Conservation (phyloP, 2,888 invertebrate genomes). For the Drosophila crucigera region DNA sequence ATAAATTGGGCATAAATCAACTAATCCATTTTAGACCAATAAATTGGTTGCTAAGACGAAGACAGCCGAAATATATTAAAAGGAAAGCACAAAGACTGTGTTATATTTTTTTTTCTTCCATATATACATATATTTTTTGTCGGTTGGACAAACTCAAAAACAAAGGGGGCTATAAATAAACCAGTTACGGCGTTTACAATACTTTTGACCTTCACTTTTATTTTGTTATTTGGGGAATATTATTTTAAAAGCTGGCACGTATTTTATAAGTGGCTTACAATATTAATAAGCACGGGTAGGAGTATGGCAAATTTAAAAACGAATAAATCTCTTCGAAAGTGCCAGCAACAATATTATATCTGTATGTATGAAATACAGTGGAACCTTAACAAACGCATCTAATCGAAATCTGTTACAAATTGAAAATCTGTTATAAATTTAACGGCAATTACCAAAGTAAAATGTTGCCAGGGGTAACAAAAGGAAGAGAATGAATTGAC, state of each 20-base stretch:
- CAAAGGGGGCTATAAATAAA: slow-evolving; percentile 65
- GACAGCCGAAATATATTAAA: background rate
- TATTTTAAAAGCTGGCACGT: slow-evolving; percentile 36
- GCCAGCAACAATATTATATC: too few species aligned
- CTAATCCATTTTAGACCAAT: background rate
- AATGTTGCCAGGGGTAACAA: slow-evolving; percentile 31
- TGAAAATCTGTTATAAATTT: slow-evolving; percentile 56
- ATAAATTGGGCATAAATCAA: background rate
- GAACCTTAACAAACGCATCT: background rate
- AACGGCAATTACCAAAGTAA: slow-evolving; percentile 65
- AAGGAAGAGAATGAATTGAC: slow-evolving; percentile 45
- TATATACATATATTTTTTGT: background rate
- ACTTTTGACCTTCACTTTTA: slow-evolving; percentile 64
- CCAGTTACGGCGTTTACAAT: slow-evolving; percentile 47
- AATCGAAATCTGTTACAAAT: slow-evolving; percentile 52
- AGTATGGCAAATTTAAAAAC: slow-evolving; percentile 3
- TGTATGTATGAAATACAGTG: background rate
- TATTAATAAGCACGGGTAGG: slow-evolving; percentile 8
- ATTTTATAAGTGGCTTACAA: slow-evolving; percentile 27
- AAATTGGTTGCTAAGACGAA: background rate
- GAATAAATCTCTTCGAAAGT: slow-evolving; percentile 1
- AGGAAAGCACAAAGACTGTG: slow-evolving; percentile 10
- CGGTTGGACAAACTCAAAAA: slow-evolving; percentile 27
- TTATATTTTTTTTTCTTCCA: slow-evolving; percentile 1
- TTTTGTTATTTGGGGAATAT: slow-evolving; percentile 16